Percentiles rank a stretch among this genome's conserved stretches.
Conservation (phyloP, 2,797 vertebrate species). For the Rhynchonycteris naso region DNA sequence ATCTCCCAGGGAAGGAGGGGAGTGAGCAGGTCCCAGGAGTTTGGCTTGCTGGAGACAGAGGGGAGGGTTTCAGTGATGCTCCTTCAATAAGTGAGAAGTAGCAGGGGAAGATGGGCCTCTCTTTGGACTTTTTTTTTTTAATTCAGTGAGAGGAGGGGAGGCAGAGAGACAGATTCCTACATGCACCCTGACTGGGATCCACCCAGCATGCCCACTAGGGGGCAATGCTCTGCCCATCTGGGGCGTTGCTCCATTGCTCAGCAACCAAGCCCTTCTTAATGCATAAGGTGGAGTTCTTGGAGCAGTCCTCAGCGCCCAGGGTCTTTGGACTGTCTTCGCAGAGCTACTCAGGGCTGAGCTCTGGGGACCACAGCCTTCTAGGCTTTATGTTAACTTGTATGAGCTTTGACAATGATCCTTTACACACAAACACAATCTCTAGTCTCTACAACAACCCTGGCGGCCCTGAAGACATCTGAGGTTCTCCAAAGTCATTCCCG, state of each 20-base stretch:
- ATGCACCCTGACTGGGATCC: too few relatives aligned
- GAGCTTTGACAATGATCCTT: not conserved
- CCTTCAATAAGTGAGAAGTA: not conserved
- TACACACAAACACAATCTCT: not conserved
- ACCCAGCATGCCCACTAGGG: too few relatives aligned
- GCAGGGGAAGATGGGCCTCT: not conserved
- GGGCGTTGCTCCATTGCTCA: too few relatives aligned
- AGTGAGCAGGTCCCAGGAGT: not conserved
- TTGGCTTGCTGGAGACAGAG: not conserved
- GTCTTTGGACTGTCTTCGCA: not conserved
- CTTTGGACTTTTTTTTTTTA: too few relatives aligned
- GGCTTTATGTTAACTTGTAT: fast-evolving
- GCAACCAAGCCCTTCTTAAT: too few relatives aligned
- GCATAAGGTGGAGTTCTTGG: too few relatives aligned
- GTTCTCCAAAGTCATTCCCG: fast-evolving
- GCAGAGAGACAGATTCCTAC: too few relatives aligned
- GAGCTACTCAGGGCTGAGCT: not conserved
- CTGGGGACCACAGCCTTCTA: too few relatives aligned
- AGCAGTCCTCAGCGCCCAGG: too few relatives aligned
- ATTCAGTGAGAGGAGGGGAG: too few relatives aligned
- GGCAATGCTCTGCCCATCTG: too few relatives aligned
- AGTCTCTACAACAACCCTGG: too few relatives aligned
- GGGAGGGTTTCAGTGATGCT: not conserved
- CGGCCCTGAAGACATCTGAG: not conserved
- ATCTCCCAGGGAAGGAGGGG: not conserved